Conservation (phyloP, 2,113 vertebrate genomes). For the Chloroceryle aenea region DNA sequence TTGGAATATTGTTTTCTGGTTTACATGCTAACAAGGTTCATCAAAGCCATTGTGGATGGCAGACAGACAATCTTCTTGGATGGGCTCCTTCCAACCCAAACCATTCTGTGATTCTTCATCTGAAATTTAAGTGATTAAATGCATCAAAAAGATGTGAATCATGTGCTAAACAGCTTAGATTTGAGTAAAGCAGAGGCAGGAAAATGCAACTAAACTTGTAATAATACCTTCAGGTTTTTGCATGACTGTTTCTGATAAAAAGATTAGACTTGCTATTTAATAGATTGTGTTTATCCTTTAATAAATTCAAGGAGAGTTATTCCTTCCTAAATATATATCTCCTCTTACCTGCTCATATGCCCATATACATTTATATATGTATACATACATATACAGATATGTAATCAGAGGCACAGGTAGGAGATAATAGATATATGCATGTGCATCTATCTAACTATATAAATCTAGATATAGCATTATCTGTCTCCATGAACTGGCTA, state of each 20-base stretch:
- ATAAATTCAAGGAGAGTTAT: not conserved
- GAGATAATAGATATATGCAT: not conserved
- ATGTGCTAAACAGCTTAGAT: not conserved
- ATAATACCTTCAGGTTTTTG: not conserved
- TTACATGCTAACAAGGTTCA: not conserved
- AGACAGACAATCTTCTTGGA: not conserved
- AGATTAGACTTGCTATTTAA: fast-evolving
- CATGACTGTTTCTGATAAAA: not conserved
- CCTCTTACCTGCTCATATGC: not conserved
- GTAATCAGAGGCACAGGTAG: fast-evolving
- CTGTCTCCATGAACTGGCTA: not conserved
- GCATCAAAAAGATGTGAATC: not conserved
- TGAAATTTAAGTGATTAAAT: not conserved
- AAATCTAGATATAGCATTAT: not conserved
- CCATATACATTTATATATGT: too few species aligned
- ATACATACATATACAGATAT: fast-evolving
- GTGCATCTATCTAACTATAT: not conserved
- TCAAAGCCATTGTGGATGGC: not conserved
- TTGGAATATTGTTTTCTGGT: not conserved
- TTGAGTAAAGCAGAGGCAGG: not conserved
- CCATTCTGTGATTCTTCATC: not conserved
- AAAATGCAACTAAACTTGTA: not conserved
- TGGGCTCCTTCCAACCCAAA: not conserved
- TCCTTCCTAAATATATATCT: not conserved
- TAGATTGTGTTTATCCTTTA: not conserved